phyloP scores from a whole-genome alignment of 2,797 vertebrate species.

The Urophycis tenuis region DNA sequence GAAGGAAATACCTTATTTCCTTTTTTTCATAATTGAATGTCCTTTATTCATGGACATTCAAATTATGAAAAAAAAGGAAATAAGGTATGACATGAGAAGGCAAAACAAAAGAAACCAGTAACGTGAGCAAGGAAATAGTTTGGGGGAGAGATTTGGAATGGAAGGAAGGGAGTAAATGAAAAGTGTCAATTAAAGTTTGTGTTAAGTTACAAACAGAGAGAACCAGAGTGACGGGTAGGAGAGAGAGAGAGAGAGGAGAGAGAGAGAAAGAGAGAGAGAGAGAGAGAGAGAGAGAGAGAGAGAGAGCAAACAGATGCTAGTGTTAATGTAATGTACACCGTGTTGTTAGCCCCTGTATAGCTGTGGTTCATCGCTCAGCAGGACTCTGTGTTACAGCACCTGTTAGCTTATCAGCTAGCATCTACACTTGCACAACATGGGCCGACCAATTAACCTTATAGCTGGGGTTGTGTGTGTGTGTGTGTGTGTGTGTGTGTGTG shows the following conservation, averaged over 20 bases:
- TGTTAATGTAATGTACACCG: conserved; percentile 1
- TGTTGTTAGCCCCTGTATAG: conserved; percentile 55
- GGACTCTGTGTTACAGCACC: not conserved
- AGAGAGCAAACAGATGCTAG: not conserved
- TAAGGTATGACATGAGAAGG: not conserved
- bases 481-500: not conserved
- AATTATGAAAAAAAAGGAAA: not conserved
- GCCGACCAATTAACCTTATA: not conserved
- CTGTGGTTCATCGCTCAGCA: conserved; percentile 50
- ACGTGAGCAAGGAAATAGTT: not conserved
- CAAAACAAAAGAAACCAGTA: not conserved
- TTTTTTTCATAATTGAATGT: no score
- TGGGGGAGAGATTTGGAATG: not conserved
- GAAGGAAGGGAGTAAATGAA: not conserved
- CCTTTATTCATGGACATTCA: no score
- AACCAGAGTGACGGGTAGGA: not conserved
- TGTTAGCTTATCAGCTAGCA: conserved; percentile 39
- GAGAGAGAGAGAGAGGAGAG: not conserved
- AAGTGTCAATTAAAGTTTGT: not conserved
- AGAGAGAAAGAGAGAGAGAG: not conserved
- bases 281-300: not conserved
- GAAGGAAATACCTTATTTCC: no score
- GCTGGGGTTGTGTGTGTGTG: not conserved
- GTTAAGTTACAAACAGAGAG: not conserved
- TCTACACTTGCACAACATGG: not conserved